Evolutionary conservation across 2,113 vertebrate species (phyloP), one percentile per base, ranked within the genome.

Genomic region (Vanacampus margaritifer): DNA sequence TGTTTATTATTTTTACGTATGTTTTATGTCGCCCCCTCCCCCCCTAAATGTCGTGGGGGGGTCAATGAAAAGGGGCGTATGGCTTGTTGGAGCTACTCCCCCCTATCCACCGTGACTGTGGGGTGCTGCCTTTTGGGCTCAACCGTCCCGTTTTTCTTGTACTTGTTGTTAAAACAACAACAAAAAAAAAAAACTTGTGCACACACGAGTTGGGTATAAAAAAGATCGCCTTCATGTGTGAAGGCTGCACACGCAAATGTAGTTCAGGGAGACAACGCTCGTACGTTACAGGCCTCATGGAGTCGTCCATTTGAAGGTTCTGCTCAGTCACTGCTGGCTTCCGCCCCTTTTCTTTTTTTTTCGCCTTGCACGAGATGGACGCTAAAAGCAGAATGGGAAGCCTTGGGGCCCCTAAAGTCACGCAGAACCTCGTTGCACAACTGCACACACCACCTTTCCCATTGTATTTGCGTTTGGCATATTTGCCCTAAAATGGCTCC

Each of bases 281-380:
- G 67, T 86, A 78, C 84, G 78, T 32, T 58, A 28, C 73, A 76
- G 82, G 84, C 86, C 85, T 79, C 74, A 72, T 83, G 79, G 78
- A 82, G 86, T 86, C 88, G 87, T 89, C 88, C 90, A 89, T 90
- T 90, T 89, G 84, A 84, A 88, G 81, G 84, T 88, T 87, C 81
- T 85, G 78, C 78, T 74, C 54, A 79, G 84, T 86, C 81, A 82
- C 83, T 65, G 66, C 73, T 62, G 39, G 87, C 86, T 90, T 89
- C 89, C 89, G 87, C 89, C 85, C 84, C 74, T 80, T 78, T 75
- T 48, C 35, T n/a, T 61, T 41, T 41, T 61, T 41, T 39, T 8
- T 37, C 7, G 23, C 88, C 80, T 77, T 89, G 83, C 89, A 84
- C 63, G 86, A 90, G 81, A 88, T 88, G 84, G 89, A 87, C 79